Base-by-base conservation (phyloP, 1,140 invertebrate species). In the Ylistrum balloti region DNA sequence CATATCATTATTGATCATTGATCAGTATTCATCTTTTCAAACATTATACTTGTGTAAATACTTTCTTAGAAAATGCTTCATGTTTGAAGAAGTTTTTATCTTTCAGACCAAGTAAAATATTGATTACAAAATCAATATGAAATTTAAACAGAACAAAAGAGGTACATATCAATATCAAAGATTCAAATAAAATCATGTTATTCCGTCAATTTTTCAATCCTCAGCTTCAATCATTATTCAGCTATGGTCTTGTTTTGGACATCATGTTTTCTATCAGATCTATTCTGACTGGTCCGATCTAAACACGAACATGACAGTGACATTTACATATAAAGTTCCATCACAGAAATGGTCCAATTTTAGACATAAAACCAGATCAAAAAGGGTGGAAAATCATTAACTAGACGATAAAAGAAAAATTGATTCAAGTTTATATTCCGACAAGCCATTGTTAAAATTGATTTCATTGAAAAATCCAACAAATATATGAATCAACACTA, bases 401-500 rank as follows among this genome's bases (percentile, higher is more conserved):
- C 56, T 74, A 74, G 22, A 74, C 56, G 56, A 74, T 74, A 74
- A 74, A 74, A 74, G 56, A 74, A 74, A 74, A 74, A 74, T 74
- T 74, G 56, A 74, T 74, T 74, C 56, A 74, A 74, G 56, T 74
- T 74, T 74, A 74, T 74, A 74, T 74, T 74, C 56, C 56, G 22
- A 74, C 56, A 74, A 74, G 56, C 56, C 56, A 74, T 74, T 74
- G 56, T 74, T 74, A 74, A 74, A 74, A 74, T 74, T 74, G 56
- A 74, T 74, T 74, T 74, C 56, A 74, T 74, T 74, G 56, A 74
- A 74, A 74, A 74, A 28, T 74, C 56, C 56, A 74, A 74, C 56
- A 74, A 74, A 74, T 74, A 74, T 74, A 74, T 74, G 56, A 74
- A 74, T 74, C 56, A 74, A 74, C 56, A n/a, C 56, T 74, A 74